Base-by-base conservation (phyloP, 1,140 invertebrate species). In the Anastrepha ludens region DNA sequence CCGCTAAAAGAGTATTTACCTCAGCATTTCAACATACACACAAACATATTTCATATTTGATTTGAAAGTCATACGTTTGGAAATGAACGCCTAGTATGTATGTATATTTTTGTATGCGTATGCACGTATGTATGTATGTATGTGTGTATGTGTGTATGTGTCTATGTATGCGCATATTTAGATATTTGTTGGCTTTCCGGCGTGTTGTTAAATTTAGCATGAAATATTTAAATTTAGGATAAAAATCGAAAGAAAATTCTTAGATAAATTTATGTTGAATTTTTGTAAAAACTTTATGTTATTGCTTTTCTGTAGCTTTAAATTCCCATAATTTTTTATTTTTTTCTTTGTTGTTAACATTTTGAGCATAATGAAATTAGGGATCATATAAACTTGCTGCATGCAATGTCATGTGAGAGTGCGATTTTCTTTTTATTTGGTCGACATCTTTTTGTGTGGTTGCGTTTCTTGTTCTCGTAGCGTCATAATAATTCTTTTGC, bases 191-290 rank as follows among this genome's bases (percentile, higher is more conserved):
- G 44, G 67, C 67, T 74, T 74, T 74, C 67, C 67, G 67, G 67
- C 44, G 67, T 74, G 67, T 47, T 74, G 67, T 74, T 74, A 74
- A 74, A 74, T 74, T 74, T 74, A 74, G 67, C 67, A 74, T 74
- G 67, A 74, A 74, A 17, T 15, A 44, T 74, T 74, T 74, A 74
- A 41, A 74, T 74, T 74, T 74, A 74, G 67, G 11, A 44, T 39
- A 70, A 47, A 11, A 70, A 41, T 9, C 65, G 65, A 74, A 47
- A 74, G 15, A 39, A 70, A 2, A 44, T 67, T 3, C 29, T 39
- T 67, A 44, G 0, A 41, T 70, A 44, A 29, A 29, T 65, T 7
- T 6, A 29, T 65, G 20, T 62, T 62, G 8, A 62, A 13, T 62
- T n/a, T n/a, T 62, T 58, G 55, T 58, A 1, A 58, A 58, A 13